These are phyloP conservation scores for Oscheius onirici DNA, from an alignment of 2,888 invertebrate species.

Conservation along the genomic window DNA sequence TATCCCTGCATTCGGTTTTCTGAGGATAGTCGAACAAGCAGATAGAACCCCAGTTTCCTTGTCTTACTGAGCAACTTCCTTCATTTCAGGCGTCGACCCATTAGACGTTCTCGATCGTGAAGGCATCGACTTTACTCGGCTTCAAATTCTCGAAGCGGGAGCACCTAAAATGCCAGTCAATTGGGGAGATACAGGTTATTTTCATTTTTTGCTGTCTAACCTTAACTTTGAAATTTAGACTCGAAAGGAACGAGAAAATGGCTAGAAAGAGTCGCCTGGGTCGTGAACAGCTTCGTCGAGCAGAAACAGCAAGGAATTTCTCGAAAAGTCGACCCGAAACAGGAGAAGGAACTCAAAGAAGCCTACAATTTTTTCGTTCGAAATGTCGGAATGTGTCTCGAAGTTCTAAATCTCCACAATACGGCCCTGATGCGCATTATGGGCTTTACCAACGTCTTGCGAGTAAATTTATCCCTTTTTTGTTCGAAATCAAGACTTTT, in stretches of 20 bases:
- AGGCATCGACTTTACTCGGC: constrained; percentile 88
- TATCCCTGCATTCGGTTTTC: too few relatives aligned
- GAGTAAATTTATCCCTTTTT: constrained; percentile 37
- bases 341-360: constrained; percentile 50
- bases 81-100: constrained; percentile 54
- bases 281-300: constrained; percentile 56
- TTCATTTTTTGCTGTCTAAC: neutral
- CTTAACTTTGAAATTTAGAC: constrained; percentile 44
- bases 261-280: constrained; percentile 58
- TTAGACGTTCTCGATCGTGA: constrained; percentile 79
- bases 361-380: constrained; percentile 65
- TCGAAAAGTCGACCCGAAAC: neutral
- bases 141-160: constrained; percentile 88
- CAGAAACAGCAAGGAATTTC: constrained; percentile 23
- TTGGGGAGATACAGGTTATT: constrained; percentile 86
- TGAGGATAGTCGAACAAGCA: too few relatives aligned
- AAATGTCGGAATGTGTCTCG: constrained; percentile 61
- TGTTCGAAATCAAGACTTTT: constrained; percentile 9
- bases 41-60: too few relatives aligned
- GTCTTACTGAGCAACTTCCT: too few relatives aligned
- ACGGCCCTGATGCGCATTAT: constrained; percentile 62
- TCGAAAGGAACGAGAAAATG: constrained; percentile 60
- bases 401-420: constrained; percentile 66
- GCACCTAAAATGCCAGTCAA: constrained; percentile 87
- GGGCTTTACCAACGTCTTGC: constrained; percentile 61